A percentile compares a stretch with the other conserved stretches of the same genome.
Evolutionary conservation across 1,140 invertebrate genomes (phyloP).

Genomic region (Drosophila sturtevanti): DNA sequence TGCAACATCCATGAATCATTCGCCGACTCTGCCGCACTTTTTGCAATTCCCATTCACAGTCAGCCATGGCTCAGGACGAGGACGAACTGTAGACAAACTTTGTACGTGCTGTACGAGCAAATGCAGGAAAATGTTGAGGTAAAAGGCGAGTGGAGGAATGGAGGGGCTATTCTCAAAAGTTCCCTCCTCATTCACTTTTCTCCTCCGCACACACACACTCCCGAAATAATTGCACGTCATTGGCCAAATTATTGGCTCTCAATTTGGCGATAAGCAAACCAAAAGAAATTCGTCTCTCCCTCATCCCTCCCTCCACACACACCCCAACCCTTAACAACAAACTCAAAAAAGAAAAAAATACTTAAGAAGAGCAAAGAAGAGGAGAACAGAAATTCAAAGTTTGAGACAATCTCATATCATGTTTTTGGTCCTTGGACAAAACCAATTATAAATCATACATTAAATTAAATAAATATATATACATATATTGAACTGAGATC

Average conservation of each 20-base stretch:
- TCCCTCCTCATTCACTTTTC: no score
- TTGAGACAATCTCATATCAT: background rate
- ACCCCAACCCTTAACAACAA: no score
- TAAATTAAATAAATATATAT: no score
- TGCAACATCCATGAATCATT: conserved; percentile 76
- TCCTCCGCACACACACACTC: background rate
- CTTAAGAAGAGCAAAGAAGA: background rate
- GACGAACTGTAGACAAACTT: conserved; percentile 63
- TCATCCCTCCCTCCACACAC: background rate
- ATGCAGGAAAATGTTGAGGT: background rate
- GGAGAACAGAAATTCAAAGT: background rate
- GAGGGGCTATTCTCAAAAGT: conserved; percentile 40
- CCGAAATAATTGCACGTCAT: conserved; percentile 73
- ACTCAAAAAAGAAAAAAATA: background rate
- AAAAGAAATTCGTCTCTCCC: background rate
- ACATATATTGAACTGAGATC: no score
- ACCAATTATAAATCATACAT: no score
- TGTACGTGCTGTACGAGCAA: conserved; percentile 66
- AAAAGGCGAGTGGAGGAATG: background rate
- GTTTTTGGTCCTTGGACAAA: no score
- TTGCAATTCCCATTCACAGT: conserved; percentile 47
- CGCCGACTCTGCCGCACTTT: conserved; percentile 26
- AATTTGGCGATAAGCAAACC: conserved; percentile 1
- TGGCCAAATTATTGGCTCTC: conserved; percentile 70
- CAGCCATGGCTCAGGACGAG: conserved; percentile 23